These are phyloP conservation scores for Drosophila trichaetosa DNA, from an alignment of 2,888 invertebrate species.

Conservation along the genomic window DNA sequence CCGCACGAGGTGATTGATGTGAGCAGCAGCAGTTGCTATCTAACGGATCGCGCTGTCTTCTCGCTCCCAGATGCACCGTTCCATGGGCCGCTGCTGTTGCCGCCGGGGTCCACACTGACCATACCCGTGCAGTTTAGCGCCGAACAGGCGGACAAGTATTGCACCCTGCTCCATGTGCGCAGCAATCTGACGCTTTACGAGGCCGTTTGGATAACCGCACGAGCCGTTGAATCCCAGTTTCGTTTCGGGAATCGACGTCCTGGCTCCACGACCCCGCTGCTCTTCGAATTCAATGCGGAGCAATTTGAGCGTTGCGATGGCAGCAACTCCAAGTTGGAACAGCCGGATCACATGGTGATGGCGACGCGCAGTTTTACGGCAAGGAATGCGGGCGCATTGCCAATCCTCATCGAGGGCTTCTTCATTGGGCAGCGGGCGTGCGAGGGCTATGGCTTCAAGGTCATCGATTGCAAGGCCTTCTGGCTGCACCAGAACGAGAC, in stretches of 20 bases:
- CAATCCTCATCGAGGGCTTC: conserved; percentile 90
- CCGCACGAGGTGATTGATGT: conserved; percentile 84
- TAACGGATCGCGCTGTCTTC: conserved; percentile 83
- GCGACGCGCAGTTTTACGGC: conserved; percentile 93
- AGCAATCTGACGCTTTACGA: conserved; percentile 98
- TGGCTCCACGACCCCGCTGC: conserved; percentile 90
- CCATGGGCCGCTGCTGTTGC: conserved; percentile 68
- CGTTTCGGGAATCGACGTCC: conserved; percentile 95
- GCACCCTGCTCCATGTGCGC: conserved; percentile 86
- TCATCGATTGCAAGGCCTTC: conserved; percentile 91
- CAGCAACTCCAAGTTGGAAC: background rate
- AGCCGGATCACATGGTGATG: conserved; percentile 84
- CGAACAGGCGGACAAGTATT: conserved; percentile 78
- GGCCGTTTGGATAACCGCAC: conserved; percentile 92
- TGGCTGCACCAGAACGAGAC: conserved; percentile 90
- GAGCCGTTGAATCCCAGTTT: conserved; percentile 94
- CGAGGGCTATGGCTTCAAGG: conserved; percentile 92
- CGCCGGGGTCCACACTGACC: conserved; percentile 71
- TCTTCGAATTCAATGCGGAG: conserved; percentile 90
- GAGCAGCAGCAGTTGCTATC: conserved; percentile 79
- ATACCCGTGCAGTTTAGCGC: conserved; percentile 82
- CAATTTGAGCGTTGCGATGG: conserved; percentile 86
- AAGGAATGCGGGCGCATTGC: conserved; percentile 95
- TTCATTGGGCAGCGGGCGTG: conserved; percentile 89
- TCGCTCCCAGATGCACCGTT: conserved; percentile 66